Base-by-base conservation (phyloP, 2,113 vertebrate genomes). In the Alethe castanea region DNA sequence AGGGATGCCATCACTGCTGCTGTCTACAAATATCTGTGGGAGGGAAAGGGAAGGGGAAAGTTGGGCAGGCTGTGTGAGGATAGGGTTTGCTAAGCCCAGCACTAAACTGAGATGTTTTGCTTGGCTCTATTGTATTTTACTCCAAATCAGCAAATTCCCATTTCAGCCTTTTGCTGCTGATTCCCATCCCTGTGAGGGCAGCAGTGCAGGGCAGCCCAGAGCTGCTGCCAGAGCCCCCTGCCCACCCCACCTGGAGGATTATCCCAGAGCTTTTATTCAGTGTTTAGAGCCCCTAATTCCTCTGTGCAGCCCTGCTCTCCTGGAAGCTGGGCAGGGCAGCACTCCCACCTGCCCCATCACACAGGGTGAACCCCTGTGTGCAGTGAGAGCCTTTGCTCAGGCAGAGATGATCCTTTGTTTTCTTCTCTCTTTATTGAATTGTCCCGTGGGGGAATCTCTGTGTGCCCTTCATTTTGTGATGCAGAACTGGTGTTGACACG, bases 291-390 rank as follows among this genome's bases (percentile, higher is more conserved):
- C 54, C 14, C 14, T 6, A 18, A 45, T 48, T 52, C 12, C 54
- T 29, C 28, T 0, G 14, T 3, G 4, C 5, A 5, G 42, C 71
- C 56, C 62, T 18, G 28, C 62, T 38, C 48, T 40, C 62, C 76
- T 35, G 0, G 2, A 5, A 42, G 57, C 77, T 2, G 17, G 59
- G 62, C 66, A 66, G 79, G 14, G 59, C 42, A 31, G 35, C 1
- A 1, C 38, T 65, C 2, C 4, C 59, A 5, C 0, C 0, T 26
- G 69, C 50, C 53, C 71, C 3, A 0, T 1, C 3, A 5, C 40
- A 4, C 0, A 1, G 66, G 40, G 36, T 15, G 19, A 53, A 9
- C 23, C 91, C 79, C 3, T 4, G 4, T 4, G 2, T 11, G 65
- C 1, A 3, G 3, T 11, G 50, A 78, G 54, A 80, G 5, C 9